Base-by-base conservation (phyloP, 2,888 invertebrate genomes). In the Oasisia sp. region DNA sequence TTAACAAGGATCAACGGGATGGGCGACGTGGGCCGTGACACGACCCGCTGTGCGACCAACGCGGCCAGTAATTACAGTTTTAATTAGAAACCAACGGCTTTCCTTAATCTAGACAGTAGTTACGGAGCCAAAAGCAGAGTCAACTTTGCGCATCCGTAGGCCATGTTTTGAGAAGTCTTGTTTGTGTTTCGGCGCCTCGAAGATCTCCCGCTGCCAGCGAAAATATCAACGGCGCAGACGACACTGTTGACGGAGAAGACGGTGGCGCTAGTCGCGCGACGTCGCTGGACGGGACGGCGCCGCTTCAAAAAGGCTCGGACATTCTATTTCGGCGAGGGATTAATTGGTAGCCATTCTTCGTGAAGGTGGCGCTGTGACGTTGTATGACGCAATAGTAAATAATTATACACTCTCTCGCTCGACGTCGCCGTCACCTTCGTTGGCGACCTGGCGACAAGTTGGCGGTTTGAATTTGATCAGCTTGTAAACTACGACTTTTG, bases 401-500 rank as follows among this genome's bases (percentile, higher is more conserved):
- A 74, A 74, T 74, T 74, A 74, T 74, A 74, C 74, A 74, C 74
- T 74, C 74, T 74, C 74, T 74, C 74, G 74, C 74, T 74, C 74
- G 27, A 74, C 7, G 74, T 74, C 74, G 74, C 27, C 74, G 74
- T 74, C 74, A 74, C 74, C 74, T 74, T 74, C 74, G 74, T 74
- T 74, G 74, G 74, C 74, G n/a, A 7, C 27, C 74, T 38, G 74
- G 74, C 74, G 74, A 74, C 74, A 74, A 74, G 74, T 27, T 74
- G 74, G n/a, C 74, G 74, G 74, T 74, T 74, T 74, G 74, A 74
- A 74, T 74, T 74, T n/a, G 74, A 5, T 74, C 74, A 74, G 74
- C 74, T 27, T 74, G 74, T 74, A 7, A 19, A 74, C 74, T 27
- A 19, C 74, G 19, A n/a, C 27, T 19, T 56, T 19, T 7, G 74